These are phyloP conservation scores for Enteromius anoplus DNA, from an alignment of 2,797 vertebrate species.

Conservation along the genomic window DNA sequence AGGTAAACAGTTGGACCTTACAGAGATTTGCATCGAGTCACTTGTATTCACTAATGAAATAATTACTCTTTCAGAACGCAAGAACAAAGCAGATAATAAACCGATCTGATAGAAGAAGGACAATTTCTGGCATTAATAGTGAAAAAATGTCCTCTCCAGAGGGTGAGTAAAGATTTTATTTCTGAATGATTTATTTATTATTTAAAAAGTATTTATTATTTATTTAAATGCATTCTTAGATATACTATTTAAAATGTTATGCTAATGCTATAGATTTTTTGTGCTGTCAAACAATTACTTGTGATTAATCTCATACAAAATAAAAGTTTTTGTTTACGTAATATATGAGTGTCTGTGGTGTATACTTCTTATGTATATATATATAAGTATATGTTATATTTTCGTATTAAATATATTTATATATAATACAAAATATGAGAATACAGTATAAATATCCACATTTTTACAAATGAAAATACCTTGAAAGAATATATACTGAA, in stretches of 20 bases:
- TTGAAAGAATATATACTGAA: no score
- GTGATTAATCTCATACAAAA: no score
- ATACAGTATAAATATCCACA: no score
- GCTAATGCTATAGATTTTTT: not conserved
- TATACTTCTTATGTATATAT: no score
- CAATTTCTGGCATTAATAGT: constrained; percentile 67
- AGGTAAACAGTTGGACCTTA: constrained; percentile 63
- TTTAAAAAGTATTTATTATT: not conserved
- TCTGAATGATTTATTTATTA: not conserved
- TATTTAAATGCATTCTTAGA: not conserved
- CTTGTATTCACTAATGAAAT: constrained; percentile 8
- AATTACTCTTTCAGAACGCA: constrained; percentile 42
- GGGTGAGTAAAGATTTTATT: constrained; percentile 66
- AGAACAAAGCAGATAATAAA: constrained; percentile 60
- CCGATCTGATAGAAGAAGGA: constrained; percentile 67
- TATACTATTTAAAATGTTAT: not conserved
- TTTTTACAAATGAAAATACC: no score
- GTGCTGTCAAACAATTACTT: no score
- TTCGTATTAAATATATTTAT: no score
- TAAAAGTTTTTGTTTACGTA: no score
- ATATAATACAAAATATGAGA: no score
- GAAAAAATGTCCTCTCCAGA: constrained; percentile 62
- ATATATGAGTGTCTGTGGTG: no score
- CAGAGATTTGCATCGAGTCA: not conserved
- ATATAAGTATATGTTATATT: no score